Percentiles rank a stretch among this genome's conserved stretches.
Evolutionary conservation across 2,888 invertebrate species (phyloP).

Genomic region (Pilophorus perplexus): DNA sequence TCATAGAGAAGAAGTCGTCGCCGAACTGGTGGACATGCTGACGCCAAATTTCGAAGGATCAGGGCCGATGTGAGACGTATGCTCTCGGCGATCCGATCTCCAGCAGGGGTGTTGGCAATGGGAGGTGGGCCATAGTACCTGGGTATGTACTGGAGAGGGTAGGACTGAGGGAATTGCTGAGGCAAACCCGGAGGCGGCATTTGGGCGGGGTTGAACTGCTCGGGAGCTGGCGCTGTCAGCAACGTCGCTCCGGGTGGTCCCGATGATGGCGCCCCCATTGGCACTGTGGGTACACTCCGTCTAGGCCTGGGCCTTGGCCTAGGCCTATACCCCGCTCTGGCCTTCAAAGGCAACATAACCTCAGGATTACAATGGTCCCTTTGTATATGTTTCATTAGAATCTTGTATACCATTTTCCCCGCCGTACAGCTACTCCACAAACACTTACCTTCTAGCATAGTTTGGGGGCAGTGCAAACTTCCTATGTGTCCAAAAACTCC

Average conservation of each 20-base stretch:
- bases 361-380: slow-evolving; percentile 23
- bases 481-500: slow-evolving; percentile 23
- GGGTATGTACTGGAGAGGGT: not conserved
- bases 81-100: slow-evolving; percentile 31
- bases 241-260: not conserved
- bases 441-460: slow-evolving; percentile 32
- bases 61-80: slow-evolving; percentile 30
- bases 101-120: slow-evolving; percentile 21
- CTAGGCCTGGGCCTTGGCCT: not conserved
- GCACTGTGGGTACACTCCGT: not conserved
- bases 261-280: not conserved
- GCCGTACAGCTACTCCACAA: slow-evolving; percentile 28
- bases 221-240: slow-evolving; percentile 2
- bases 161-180: not conserved
- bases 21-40: slow-evolving; percentile 3
- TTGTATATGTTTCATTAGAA: slow-evolving; percentile 20
- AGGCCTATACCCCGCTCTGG: not conserved
- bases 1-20: slow-evolving; percentile 10
- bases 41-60: slow-evolving; percentile 24
- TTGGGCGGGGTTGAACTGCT: slow-evolving; percentile 1
- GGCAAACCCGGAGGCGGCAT: slow-evolving; percentile 1
- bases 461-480: slow-evolving; percentile 24
- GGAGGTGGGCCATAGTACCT: slow-evolving; percentile 27
- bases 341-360: slow-evolving; percentile 17
- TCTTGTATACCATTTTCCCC: slow-evolving; percentile 23